Conservation (phyloP, 2,113 vertebrate species). For the Agelaius tricolor region DNA sequence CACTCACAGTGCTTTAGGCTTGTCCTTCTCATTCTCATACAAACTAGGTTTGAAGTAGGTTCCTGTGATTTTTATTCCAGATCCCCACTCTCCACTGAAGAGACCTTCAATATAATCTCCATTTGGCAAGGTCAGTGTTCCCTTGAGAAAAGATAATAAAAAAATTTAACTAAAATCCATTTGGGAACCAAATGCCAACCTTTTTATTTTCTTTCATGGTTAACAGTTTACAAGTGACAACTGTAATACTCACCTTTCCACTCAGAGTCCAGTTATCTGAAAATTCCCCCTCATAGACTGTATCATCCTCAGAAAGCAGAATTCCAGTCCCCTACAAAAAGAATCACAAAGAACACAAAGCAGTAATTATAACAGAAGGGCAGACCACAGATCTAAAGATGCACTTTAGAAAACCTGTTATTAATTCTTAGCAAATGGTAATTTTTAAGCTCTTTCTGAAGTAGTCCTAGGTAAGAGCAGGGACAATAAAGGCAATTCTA, state of each 20-base stretch:
- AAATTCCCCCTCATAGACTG: slow-evolving; percentile 94
- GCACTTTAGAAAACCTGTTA: background rate
- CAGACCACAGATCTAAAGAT: background rate
- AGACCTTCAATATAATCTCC: slow-evolving; percentile 94
- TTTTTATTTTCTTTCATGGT: background rate
- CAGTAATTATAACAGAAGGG: background rate
- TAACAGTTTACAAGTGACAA: background rate
- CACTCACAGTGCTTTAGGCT: slow-evolving; percentile 83
- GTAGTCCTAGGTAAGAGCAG: background rate
- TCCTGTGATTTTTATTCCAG: slow-evolving; percentile 92
- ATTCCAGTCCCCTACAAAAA: slow-evolving; percentile 86
- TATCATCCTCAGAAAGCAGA: slow-evolving; percentile 95
- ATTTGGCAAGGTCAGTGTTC: slow-evolving; percentile 89
- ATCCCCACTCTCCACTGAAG: slow-evolving; percentile 94
- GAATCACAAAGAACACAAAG: background rate
- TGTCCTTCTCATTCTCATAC: slow-evolving; percentile 91
- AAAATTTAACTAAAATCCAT: background rate
- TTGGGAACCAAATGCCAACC: background rate
- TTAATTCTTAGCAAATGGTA: background rate
- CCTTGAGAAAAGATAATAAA: slow-evolving; percentile 69
- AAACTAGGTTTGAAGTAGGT: slow-evolving; percentile 93
- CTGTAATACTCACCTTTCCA: slow-evolving; percentile 84
- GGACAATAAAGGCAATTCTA: background rate
- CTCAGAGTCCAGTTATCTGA: slow-evolving; percentile 96
- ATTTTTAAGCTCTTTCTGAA: background rate